These are phyloP conservation scores for Arvicanthis niloticus DNA, from an alignment of 2,113 vertebrate genomes.

Conservation along the genomic window DNA sequence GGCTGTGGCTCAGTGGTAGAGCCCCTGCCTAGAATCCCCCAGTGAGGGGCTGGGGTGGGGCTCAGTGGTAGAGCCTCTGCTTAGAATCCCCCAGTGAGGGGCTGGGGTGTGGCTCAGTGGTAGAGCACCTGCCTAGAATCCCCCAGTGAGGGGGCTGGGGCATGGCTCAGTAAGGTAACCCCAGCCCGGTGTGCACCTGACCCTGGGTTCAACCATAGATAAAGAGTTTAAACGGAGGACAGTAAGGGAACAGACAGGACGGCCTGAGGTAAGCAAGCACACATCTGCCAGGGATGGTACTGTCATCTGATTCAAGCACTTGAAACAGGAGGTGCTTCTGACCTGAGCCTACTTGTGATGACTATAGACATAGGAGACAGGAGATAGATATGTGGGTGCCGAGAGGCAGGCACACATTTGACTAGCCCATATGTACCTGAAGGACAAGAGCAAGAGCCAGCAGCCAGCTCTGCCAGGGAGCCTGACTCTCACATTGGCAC, in stretches of 20 bases:
- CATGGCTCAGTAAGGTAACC: not conserved
- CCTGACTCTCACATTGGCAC: fast-evolving
- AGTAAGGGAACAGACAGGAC: not conserved
- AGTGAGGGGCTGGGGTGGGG: no score
- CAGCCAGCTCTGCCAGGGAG: not conserved
- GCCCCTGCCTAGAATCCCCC: no score
- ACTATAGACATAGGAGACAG: not conserved
- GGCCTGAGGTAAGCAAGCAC: not conserved
- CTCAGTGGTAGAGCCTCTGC: no score
- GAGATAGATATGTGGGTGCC: fast-evolving
- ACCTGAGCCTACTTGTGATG: not conserved
- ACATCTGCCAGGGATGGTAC: not conserved
- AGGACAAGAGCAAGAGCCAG: not conserved
- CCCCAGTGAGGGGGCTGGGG: not conserved
- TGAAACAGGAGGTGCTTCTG: not conserved
- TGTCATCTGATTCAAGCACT: not conserved
- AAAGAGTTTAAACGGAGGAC: not conserved
- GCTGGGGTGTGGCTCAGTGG: not conserved
- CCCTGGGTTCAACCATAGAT: not conserved
- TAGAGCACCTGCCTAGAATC: not conserved
- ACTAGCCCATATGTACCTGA: fast-evolving
- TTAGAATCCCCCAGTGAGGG: no score
- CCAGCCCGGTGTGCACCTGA: not conserved
- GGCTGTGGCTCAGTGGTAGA: no score
- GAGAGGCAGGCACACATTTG: not conserved